A percentile compares a stretch with the other conserved stretches of the same genome.
phyloP scores from a whole-genome alignment of 2,888 invertebrate species.

The Lymantria monacha region DNA sequence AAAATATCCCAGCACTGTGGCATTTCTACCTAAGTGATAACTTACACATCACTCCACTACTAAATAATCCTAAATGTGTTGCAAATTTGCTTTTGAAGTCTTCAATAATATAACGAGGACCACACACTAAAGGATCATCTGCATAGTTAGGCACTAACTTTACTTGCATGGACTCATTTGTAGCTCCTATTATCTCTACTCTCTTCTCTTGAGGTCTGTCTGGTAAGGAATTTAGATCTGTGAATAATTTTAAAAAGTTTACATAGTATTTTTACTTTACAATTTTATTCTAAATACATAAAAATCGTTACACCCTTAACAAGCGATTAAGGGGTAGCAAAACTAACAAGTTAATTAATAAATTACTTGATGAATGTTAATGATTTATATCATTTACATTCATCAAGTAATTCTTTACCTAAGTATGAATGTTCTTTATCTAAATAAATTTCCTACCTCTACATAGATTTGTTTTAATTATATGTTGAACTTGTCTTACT shows the following conservation, averaged over 20 bases:
- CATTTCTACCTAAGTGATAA: not conserved
- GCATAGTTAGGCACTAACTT: slow-evolving; percentile 85
- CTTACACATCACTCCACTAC: slow-evolving; percentile 89
- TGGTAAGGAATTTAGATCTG: slow-evolving; percentile 88
- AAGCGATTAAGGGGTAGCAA: not conserved
- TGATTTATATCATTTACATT: too few relatives aligned
- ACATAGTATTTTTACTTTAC: not conserved
- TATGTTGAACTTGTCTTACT: slow-evolving; percentile 77
- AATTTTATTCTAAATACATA: not conserved
- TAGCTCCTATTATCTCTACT: slow-evolving; percentile 85
- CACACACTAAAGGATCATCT: slow-evolving; percentile 88
- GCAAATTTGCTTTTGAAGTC: slow-evolving; percentile 85
- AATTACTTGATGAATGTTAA: slow-evolving; percentile 7
- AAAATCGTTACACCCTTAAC: not conserved
- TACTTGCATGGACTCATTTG: slow-evolving; percentile 82
- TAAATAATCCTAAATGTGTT: slow-evolving; percentile 83
- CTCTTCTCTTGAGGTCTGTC: slow-evolving; percentile 82
- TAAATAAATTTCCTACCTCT: slow-evolving; percentile 82
- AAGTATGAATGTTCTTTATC: too few relatives aligned
- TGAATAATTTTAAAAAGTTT: slow-evolving; percentile 16
- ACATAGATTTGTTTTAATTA: slow-evolving; percentile 84
- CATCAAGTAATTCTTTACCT: too few relatives aligned
- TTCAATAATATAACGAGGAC: slow-evolving; percentile 86
- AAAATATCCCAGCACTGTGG: too few relatives aligned
- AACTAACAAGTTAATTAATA: too few relatives aligned